Evolutionary conservation across 2,113 vertebrate genomes (phyloP).

Genomic region (Chamaea fasciata): DNA sequence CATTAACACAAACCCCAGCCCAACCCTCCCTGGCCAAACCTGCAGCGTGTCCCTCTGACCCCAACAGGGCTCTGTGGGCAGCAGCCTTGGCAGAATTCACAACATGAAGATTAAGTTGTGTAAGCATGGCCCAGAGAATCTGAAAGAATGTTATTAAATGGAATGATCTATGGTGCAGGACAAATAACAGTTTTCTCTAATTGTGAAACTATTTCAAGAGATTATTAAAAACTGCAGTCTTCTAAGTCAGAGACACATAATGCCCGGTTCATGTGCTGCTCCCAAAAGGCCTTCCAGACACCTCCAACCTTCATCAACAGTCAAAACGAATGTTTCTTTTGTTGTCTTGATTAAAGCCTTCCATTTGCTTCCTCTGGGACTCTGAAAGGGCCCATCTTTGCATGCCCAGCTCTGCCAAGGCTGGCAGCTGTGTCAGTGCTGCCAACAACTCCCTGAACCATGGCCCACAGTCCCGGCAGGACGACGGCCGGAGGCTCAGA

Average conservation of each 20-base stretch:
- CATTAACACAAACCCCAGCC: not conserved
- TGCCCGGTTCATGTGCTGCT: not conserved
- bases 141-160: not conserved
- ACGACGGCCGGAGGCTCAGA: conserved; percentile 75
- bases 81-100: not conserved
- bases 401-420: conserved; percentile 72
- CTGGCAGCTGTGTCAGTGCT: conserved; percentile 67
- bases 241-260: not conserved
- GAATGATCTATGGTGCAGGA: not conserved
- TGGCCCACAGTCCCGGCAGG: conserved; percentile 49
- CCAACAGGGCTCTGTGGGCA: not conserved
- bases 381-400: conserved; percentile 74
- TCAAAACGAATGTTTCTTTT: conserved; percentile 74
- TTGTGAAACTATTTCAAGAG: not conserved
- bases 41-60: not conserved
- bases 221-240: not conserved
- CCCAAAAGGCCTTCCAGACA: not conserved
- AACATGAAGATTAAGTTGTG: not conserved
- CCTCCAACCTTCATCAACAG: not conserved
- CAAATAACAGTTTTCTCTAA: not conserved
- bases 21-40: not conserved
- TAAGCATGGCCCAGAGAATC: not conserved
- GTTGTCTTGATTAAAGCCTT: conserved; percentile 42
- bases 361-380: conserved; percentile 65
- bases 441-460: conserved; percentile 78